Base-by-base conservation (phyloP, 2,888 invertebrate species). In the Hemicrepidius hirtus region DNA sequence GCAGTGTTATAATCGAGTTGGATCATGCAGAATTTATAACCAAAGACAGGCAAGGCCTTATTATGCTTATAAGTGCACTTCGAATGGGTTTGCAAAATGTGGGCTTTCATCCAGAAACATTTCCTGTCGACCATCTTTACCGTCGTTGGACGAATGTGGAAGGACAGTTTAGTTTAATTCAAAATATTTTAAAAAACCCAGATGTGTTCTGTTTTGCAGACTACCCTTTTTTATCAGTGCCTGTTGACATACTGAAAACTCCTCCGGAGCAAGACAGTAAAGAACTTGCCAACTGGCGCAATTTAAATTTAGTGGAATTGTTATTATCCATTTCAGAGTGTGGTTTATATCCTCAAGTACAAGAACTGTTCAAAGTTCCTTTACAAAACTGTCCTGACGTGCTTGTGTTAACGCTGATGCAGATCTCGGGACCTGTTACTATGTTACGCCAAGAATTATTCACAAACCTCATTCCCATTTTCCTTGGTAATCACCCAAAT, bases 171-270 rank as follows among this genome's bases (percentile, higher is more conserved):
- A 97, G 96, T 74, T 90, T 98, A 77, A 90, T 98, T 44, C 92
- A 94, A 74, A 93, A 94, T 78, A 94, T 97, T 77, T 87, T 99
- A 24, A 97, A 97, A 84, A 92, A 95, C 86, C 92, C 96, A 0
- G 99, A 99, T 84, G 91, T 99, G 77, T 97, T 99, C 86, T 96
- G 96, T 83, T 95, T 99, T 84, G 95, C 96, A 32, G 98, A 98
- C 85, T 94, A 95, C 86, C 94, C 95, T 0, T 97, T 94, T 84
- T 94, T 94, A 80, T 91, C 95, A 1, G 96, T 98, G 0, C 91
- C 94, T 1, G 93, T 96, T 50, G 97, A 98, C 81, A 91, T 96
- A 76, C 87, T 99, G 41, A 99, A 99, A 88, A 94, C 96, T 10
- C 94, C 95, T 5, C 98, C 98, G 0, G 99, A 99, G 87, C 93